phyloP scores from a whole-genome alignment of 2,113 vertebrate genomes.

The Chionis minor region DNA sequence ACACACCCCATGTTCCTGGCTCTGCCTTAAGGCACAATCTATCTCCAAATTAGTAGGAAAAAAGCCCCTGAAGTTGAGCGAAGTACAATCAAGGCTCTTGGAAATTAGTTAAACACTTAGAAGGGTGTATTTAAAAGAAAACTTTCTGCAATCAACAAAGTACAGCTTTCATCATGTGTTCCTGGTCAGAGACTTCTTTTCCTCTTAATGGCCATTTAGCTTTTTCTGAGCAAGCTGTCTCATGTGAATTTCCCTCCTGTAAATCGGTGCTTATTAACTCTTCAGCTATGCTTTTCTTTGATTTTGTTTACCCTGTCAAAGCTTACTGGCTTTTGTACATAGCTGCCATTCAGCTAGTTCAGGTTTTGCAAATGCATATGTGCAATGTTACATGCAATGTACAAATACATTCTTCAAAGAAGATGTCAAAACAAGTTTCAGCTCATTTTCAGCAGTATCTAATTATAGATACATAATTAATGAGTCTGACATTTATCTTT shows the following conservation, averaged over 20 bases:
- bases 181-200: conserved; percentile 47
- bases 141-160: conserved; percentile 50
- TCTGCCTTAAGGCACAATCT: conserved; percentile 49
- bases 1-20: conserved; percentile 1
- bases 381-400: conserved; percentile 50
- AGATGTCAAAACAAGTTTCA: conserved; percentile 70
- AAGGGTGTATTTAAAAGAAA: conserved; percentile 53
- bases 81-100: conserved; percentile 45
- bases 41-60: conserved; percentile 20
- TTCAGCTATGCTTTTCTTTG: conserved; percentile 17
- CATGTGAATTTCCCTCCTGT: conserved; percentile 21
- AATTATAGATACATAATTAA: conserved; percentile 70
- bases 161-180: conserved; percentile 39
- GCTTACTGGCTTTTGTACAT: conserved; percentile 17
- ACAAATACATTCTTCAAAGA: conserved; percentile 68
- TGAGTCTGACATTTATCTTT: conserved; percentile 66
- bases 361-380: conserved; percentile 55
- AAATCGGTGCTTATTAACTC: conserved; percentile 3
- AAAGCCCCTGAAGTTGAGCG: background rate
- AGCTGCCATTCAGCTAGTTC: conserved; percentile 43
- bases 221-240: conserved; percentile 27
- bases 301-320: conserved; percentile 54
- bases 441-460: conserved; percentile 59
- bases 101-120: conserved; percentile 59
- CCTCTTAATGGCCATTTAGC: conserved; percentile 36